Evolutionary conservation across 1,140 invertebrate species (phyloP).

Genomic region (Trypoxylus dichotomus): DNA sequence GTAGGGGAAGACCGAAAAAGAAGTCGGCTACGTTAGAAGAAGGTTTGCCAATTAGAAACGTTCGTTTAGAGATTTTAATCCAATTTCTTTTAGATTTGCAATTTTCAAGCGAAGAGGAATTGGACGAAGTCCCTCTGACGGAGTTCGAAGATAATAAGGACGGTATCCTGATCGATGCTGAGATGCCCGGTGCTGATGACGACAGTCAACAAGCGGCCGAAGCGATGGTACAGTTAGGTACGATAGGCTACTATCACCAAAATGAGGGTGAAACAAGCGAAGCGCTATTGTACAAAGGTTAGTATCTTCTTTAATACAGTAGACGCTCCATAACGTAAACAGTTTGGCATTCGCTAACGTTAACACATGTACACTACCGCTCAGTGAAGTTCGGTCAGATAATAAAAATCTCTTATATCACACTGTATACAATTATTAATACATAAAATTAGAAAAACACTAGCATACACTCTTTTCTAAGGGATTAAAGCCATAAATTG

Average conservation of each 20-base stretch:
- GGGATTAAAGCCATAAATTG: too few species aligned
- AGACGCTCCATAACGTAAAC: too few species aligned
- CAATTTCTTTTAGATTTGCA: constrained; percentile 61
- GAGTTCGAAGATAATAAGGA: constrained; percentile 61
- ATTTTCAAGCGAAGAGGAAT: constrained; percentile 74
- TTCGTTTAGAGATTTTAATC: too few species aligned
- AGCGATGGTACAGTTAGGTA: constrained; percentile 82
- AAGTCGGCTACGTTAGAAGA: constrained; percentile 60
- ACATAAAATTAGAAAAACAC: too few species aligned
- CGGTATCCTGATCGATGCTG: constrained; percentile 58
- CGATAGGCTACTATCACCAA: constrained; percentile 69
- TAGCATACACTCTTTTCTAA: too few species aligned
- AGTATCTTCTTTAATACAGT: too few species aligned
- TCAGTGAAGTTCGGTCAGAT: too few species aligned
- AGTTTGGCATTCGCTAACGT: too few species aligned
- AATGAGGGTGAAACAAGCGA: constrained; percentile 48
- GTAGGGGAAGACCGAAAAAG: constrained; percentile 48
- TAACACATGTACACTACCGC: too few species aligned
- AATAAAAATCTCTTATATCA: too few species aligned
- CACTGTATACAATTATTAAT: too few species aligned
- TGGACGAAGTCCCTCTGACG: constrained; percentile 65
- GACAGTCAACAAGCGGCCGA: constrained; percentile 81
- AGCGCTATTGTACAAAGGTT: constrained; percentile 48
- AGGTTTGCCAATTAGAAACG: constrained; percentile 50
- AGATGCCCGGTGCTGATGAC: constrained; percentile 64